phyloP scores from a whole-genome alignment of 2,888 invertebrate genomes.

The Liopterus haemorrhoidalis region DNA sequence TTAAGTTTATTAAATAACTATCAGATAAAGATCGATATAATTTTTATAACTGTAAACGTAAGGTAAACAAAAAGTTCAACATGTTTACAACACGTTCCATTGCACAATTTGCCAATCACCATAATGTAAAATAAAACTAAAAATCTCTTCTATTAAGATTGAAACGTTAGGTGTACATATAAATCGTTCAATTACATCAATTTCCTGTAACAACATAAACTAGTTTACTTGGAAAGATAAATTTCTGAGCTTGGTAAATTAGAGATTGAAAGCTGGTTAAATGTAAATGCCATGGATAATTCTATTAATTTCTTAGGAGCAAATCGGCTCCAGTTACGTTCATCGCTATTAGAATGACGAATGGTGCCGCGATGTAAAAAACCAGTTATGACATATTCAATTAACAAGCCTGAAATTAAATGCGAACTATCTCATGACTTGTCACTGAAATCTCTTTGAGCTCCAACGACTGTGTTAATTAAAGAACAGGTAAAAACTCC shows the following conservation, averaged over 20 bases:
- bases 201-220: conserved; percentile 12
- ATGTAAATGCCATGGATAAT: conserved; percentile 13
- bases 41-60: no score
- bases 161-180: conserved; percentile 17
- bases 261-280: neutral
- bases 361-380: conserved; percentile 10
- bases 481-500: neutral
- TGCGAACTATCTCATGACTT: neutral
- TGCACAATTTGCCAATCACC: conserved; percentile 21
- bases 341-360: conserved; percentile 5
- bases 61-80: no score
- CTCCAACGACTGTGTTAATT: neutral
- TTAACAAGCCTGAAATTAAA: conserved; percentile 13
- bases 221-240: conserved; percentile 8
- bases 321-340: neutral
- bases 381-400: conserved; percentile 22
- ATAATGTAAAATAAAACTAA: conserved; percentile 3
- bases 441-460: neutral
- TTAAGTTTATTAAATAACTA: no score
- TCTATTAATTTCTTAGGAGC: conserved; percentile 17
- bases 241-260: conserved; percentile 4
- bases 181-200: conserved; percentile 21
- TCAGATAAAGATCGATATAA: no score
- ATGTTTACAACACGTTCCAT: conserved; percentile 17
- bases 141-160: conserved; percentile 13